Evolutionary conservation across 2,888 invertebrate genomes (phyloP).

Genomic region (Isotomurus palustris): DNA sequence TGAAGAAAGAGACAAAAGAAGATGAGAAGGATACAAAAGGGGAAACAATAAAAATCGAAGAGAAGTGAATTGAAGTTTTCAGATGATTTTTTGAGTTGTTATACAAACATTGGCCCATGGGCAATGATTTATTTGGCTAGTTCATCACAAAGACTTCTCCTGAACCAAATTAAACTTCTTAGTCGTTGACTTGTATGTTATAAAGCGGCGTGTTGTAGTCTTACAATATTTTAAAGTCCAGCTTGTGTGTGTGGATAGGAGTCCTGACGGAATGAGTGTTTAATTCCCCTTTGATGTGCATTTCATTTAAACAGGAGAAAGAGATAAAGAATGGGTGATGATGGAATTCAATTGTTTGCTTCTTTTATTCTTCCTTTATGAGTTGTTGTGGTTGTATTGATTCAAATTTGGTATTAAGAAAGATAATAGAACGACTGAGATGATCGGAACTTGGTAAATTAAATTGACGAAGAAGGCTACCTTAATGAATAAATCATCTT

Average conservation of each 20-base stretch:
- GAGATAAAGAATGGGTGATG: slow-evolving; percentile 4
- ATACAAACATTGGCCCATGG: slow-evolving; percentile 4
- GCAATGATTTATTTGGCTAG: slow-evolving; percentile 13
- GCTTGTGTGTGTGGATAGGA: too few relatives aligned
- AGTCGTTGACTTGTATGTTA: too few relatives aligned
- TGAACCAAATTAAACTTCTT: slow-evolving; percentile 10
- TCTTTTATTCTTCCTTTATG: slow-evolving; percentile 5
- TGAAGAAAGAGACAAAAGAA: slow-evolving; percentile 7
- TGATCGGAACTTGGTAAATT: slow-evolving; percentile 35
- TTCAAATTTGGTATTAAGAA: slow-evolving; percentile 1
- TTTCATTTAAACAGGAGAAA: slow-evolving; percentile 3
- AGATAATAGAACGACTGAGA: slow-evolving; percentile 1
- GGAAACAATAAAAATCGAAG: slow-evolving; percentile 8
- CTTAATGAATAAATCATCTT: slow-evolving; percentile 43
- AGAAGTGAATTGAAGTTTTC: slow-evolving; percentile 4
- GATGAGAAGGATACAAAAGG: slow-evolving; percentile 1
- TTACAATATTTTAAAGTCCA: too few relatives aligned
- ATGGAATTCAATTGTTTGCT: slow-evolving; percentile 14
- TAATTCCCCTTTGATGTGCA: slow-evolving; percentile 3
- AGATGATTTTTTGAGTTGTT: background rate
- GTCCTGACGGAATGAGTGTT: too few relatives aligned
- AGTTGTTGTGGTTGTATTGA: background rate
- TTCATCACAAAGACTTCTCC: slow-evolving; percentile 6
- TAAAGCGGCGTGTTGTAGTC: too few relatives aligned
- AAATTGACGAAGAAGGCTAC: slow-evolving; percentile 43